Conservation (phyloP, 2,797 vertebrate species). For the Gobio occitaniae region DNA sequence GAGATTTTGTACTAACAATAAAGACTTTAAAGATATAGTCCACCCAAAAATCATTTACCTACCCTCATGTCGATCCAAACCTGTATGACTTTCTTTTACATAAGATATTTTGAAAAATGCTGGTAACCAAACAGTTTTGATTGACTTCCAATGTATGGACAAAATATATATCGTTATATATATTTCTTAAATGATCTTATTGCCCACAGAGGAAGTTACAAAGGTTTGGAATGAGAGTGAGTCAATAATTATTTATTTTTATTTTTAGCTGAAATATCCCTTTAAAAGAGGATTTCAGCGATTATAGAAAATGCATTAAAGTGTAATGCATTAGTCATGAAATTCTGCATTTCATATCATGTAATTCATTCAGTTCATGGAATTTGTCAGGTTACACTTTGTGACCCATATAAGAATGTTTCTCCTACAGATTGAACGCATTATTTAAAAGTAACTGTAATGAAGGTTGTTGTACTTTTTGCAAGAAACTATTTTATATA, state of each 20-base stretch:
- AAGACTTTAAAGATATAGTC: not conserved
- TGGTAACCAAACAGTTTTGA: not conserved
- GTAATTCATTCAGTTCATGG: not conserved
- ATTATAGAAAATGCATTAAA: not conserved
- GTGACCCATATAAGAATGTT: not conserved
- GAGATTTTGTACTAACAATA: not conserved
- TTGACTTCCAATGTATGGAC: not conserved
- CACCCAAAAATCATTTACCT: not conserved
- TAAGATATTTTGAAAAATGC: not conserved
- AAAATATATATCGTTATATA: not conserved
- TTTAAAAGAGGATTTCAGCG: not conserved
- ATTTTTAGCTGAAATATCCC: not conserved
- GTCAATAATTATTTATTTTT: not conserved
- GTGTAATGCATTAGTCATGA: not conserved
- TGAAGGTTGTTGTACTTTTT: not conserved
- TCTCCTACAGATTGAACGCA: not conserved
- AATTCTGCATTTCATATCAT: not conserved
- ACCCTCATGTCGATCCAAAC: not conserved
- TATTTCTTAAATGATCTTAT: not conserved
- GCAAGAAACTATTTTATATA: not conserved
- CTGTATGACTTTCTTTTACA: not conserved
- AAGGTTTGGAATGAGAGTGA: not conserved
- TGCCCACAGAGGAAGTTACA: not conserved
- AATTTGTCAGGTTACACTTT: not conserved
- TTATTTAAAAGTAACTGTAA: not conserved